Percentiles rank a stretch among this genome's conserved stretches.
phyloP scores from a whole-genome alignment of 2,888 invertebrate genomes.

The Torymus texanus region DNA sequence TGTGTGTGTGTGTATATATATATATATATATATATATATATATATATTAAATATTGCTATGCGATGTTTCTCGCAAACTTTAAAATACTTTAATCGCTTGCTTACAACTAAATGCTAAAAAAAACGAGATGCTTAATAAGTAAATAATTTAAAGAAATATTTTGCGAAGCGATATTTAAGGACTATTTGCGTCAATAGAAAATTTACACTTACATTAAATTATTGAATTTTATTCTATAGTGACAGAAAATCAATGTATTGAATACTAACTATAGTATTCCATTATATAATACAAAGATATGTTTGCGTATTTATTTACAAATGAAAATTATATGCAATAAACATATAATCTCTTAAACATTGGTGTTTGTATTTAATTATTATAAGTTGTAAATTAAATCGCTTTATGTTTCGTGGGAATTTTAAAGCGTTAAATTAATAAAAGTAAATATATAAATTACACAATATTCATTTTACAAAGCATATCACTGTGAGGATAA shows the following conservation, averaged over 20 bases:
- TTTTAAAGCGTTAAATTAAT: background rate
- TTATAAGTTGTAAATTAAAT: too few species aligned
- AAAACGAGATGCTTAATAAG: conserved; percentile 34
- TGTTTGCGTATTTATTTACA: too few species aligned
- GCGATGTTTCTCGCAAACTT: conserved; percentile 17
- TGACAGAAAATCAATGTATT: conserved; percentile 6
- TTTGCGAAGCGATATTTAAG: conserved; percentile 15
- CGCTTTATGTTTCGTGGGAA: too few species aligned
- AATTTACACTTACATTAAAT: conserved; percentile 19
- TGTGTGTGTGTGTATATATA: too few species aligned
- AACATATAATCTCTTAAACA: too few species aligned
- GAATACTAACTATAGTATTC: conserved; percentile 2
- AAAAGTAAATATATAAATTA: conserved; percentile 6
- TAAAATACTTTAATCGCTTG: conserved; percentile 38
- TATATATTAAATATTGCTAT: conserved; percentile 48
- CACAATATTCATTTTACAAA: conserved; percentile 10
- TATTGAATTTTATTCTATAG: conserved; percentile 38
- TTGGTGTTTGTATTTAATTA: too few species aligned
- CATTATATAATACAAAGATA: background rate
- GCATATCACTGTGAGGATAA: conserved; percentile 2
- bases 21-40: conserved; percentile 17
- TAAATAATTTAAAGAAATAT: conserved; percentile 30
- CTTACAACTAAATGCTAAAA: conserved; percentile 43
- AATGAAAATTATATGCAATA: too few species aligned
- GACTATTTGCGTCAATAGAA: conserved; percentile 11